Conservation (phyloP, 2,888 invertebrate species). For the Diadromus collaris region DNA sequence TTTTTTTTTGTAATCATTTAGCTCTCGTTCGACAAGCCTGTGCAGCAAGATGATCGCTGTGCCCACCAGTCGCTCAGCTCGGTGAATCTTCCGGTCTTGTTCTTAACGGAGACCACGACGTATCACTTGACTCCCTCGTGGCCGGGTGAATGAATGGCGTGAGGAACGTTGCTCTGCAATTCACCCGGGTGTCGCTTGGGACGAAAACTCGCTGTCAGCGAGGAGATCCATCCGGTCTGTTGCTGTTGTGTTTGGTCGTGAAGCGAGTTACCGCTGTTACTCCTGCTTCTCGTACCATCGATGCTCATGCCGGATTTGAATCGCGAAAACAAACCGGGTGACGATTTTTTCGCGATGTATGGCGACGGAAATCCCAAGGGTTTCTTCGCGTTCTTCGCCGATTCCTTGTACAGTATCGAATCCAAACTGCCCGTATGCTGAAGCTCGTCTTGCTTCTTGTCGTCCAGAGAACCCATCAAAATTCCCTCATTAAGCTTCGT, state of each 20-base stretch:
- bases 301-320: conserved; percentile 78
- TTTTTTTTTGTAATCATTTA: too few relatives aligned
- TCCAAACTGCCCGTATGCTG: conserved; percentile 77
- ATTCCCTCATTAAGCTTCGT: conserved; percentile 74
- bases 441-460: conserved; percentile 72
- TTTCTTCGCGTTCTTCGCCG: conserved; percentile 68
- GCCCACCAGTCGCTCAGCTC: conserved; percentile 74
- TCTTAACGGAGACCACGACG: conserved; percentile 68
- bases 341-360: conserved; percentile 73
- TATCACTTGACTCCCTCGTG: conserved; percentile 78
- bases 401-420: conserved; percentile 77
- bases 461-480: conserved; percentile 71
- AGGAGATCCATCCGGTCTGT: conserved; percentile 78
- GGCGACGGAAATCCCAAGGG: conserved; percentile 69
- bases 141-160: conserved; percentile 72
- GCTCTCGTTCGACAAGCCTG: conserved; percentile 66
- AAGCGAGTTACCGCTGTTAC: conserved; percentile 75
- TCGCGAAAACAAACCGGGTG: conserved; percentile 75
- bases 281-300: conserved; percentile 75
- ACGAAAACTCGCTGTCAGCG: conserved; percentile 78
- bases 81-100: conserved; percentile 67
- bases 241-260: conserved; percentile 73
- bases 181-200: conserved; percentile 72
- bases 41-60: conserved; percentile 74
- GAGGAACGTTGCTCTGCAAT: conserved; percentile 65